Base-by-base conservation (phyloP, 2,113 vertebrate species). In the Urocolius indicus region DNA sequence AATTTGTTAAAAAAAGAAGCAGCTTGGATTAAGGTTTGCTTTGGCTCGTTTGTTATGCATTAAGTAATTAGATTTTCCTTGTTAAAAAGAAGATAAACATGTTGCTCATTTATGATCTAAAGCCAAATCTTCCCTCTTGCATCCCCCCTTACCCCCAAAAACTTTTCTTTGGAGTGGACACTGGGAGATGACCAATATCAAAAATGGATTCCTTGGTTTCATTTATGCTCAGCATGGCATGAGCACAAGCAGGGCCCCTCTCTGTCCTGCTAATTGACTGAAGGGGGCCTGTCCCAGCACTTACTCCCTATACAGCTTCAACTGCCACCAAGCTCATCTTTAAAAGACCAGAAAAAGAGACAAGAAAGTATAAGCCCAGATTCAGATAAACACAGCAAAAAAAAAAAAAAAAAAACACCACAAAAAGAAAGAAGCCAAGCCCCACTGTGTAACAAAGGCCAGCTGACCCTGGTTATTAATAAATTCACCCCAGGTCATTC, bases 21-120 rank as follows among this genome's bases (percentile, higher is more conserved):
- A 63, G 85, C 30, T 55, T 80, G 90, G 82, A 90, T 96, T 90
- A 91, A 41, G 57, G 74, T 71, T 91, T 84, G 90, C 76, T 73
- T 83, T 87, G 88, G 45, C 73, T 94, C 29, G 0, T 75, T 94
- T 76, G 73, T 59, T 93, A 87, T 77, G 73, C n/a, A 84, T 62
- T 63, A 93, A 81, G 68, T 86, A 87, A 87, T 93, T 51, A 89
- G 57, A 81, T 91, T 73, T 89, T 45, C 77, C 77, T 84, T 91
- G 59, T 75, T 71, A 34, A 69, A 30, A 43, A 38, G 23, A 38
- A 51, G 52, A 84, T 77, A 84, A 94, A 89, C 46, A 81, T 7
- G 5, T 58, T 86, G 83, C 22, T 74, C 41, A 30, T 57, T 83
- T 73, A 41, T 6, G 19, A 75, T 27, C 43, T n/a, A n/a, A 78